A percentile compares a stretch with the other conserved stretches of the same genome.
phyloP scores from a whole-genome alignment of 2,888 invertebrate genomes.

The Lycaena phlaeas region DNA sequence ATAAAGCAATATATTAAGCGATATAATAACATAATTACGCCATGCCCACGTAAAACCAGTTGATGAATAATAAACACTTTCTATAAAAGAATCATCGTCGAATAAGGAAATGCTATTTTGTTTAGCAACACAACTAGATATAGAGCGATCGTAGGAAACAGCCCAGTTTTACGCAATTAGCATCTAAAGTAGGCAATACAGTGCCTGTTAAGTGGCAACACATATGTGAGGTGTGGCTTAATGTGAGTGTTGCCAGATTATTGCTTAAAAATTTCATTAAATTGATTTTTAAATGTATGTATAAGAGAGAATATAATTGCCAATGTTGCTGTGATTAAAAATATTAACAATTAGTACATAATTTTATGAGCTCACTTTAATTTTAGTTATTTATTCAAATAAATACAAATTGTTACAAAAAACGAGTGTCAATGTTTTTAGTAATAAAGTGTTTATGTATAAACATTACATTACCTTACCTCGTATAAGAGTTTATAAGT shows the following conservation, averaged over 20 bases:
- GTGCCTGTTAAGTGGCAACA: constrained; percentile 23
- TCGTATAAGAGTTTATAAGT: too few relatives aligned
- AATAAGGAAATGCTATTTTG: constrained; percentile 28
- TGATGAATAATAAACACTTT: constrained; percentile 16
- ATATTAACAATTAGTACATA: too few relatives aligned
- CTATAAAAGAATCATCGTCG: constrained; percentile 19
- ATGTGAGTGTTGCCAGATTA: neutral
- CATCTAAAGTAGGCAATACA: constrained; percentile 49
- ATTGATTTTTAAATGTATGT: too few relatives aligned
- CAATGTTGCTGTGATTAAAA: too few relatives aligned
- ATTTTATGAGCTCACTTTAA: too few relatives aligned
- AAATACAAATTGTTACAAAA: too few relatives aligned
- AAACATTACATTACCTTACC: too few relatives aligned
- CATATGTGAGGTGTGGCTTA: constrained; percentile 20
- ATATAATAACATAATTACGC: neutral
- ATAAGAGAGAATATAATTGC: too few relatives aligned
- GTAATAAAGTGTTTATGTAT: too few relatives aligned
- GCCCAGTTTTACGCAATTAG: constrained; percentile 48
- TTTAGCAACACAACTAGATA: constrained; percentile 27
- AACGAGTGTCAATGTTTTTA: too few relatives aligned
- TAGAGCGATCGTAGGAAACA: constrained; percentile 38
- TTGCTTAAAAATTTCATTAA: neutral
- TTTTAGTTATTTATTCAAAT: too few relatives aligned
- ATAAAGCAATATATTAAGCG: neutral
- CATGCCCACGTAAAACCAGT: neutral